Evolutionary conservation across 2,113 vertebrate genomes (phyloP).

Genomic region (Alethe diademata): DNA sequence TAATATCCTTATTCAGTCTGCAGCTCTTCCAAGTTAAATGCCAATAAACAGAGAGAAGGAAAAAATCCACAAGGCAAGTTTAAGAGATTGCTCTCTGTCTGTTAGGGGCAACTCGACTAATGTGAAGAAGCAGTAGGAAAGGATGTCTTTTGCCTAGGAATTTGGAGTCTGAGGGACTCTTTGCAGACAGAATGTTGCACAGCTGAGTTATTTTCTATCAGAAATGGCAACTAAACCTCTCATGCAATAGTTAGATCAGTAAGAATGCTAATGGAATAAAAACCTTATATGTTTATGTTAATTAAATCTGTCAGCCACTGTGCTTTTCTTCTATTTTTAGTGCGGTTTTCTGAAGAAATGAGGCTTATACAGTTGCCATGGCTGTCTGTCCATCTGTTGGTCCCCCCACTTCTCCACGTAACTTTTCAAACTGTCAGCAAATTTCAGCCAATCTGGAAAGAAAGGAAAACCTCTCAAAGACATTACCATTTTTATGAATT

Average conservation of each 20-base stretch:
- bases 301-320: background rate
- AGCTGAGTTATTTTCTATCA: background rate
- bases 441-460: conserved; percentile 2
- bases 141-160: background rate
- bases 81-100: background rate
- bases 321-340: conserved; percentile 24
- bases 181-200: background rate
- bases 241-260: background rate
- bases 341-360: background rate
- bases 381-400: conserved; percentile 5
- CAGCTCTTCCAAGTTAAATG: conserved; percentile 1
- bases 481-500: background rate
- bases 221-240: background rate
- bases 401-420: fast-evolving
- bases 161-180: background rate
- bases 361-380: background rate
- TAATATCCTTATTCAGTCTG: background rate
- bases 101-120: background rate
- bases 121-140: background rate
- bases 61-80: background rate
- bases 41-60: background rate
- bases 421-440: conserved; percentile 1
- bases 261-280: background rate
- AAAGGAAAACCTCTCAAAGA: background rate
- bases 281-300: background rate